phyloP scores from a whole-genome alignment of 1,140 invertebrate genomes.

The Subanguina moxae region DNA sequence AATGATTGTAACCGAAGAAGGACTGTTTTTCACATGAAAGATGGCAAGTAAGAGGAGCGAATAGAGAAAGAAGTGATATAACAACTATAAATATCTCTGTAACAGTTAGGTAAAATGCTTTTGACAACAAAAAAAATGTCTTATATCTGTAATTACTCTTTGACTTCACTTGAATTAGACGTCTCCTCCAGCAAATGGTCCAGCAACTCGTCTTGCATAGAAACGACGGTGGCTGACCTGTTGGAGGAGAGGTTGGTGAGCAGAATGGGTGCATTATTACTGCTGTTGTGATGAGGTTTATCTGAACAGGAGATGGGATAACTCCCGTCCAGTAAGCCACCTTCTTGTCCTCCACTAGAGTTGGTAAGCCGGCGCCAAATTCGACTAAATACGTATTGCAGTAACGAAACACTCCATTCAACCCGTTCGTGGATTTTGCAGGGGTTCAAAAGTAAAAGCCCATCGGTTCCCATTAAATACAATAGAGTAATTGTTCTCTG shows the following conservation, averaged over 20 bases:
- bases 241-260: not conserved
- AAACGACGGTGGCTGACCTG: not conserved
- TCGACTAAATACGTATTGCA: slow-evolving; percentile 17
- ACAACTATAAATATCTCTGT: no score
- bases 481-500: no score
- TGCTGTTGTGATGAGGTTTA: not conserved
- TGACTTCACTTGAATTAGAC: not conserved
- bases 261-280: not conserved
- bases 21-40: no score
- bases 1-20: no score
- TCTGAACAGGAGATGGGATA: not conserved
- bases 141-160: not conserved
- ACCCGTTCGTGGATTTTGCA: no score
- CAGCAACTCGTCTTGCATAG: slow-evolving; percentile 4
- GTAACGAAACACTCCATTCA: no score
- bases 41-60: no score
- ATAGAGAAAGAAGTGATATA: no score
- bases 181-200: slow-evolving; percentile 15
- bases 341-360: not conserved
- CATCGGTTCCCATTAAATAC: no score
- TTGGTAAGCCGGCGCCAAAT: slow-evolving; percentile 23
- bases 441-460: no score
- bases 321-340: not conserved
- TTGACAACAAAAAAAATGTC: no score
- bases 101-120: no score